These are phyloP conservation scores for Danaus plexippus DNA, from an alignment of 1,140 invertebrate genomes.

Conservation along the genomic window DNA sequence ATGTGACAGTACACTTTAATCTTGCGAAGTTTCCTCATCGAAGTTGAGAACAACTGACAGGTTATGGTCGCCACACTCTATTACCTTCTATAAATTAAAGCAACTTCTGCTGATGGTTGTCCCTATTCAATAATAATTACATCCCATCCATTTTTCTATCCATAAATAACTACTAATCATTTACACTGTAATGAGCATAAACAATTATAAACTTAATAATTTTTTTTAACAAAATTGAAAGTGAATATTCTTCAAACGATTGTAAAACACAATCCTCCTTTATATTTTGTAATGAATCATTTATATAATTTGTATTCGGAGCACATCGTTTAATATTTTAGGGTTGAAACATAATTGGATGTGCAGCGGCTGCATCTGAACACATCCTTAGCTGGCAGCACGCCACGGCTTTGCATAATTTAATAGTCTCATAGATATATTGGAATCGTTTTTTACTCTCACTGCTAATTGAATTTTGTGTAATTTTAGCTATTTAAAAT, in stretches of 20 bases:
- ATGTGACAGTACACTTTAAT: slow-evolving; percentile 3
- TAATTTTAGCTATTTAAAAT: background rate
- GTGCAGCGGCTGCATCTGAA: slow-evolving; percentile 50
- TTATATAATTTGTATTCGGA: slow-evolving; percentile 49
- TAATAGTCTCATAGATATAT: slow-evolving; percentile 48
- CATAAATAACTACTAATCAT: too few species aligned
- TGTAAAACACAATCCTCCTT: too few species aligned
- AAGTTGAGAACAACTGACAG: slow-evolving; percentile 46
- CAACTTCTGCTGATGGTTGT: too few species aligned
- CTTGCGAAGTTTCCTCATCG: slow-evolving; percentile 43
- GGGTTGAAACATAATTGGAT: slow-evolving; percentile 65
- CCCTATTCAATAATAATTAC: too few species aligned
- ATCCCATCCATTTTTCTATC: too few species aligned
- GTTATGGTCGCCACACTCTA: slow-evolving; percentile 28
- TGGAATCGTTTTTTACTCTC: slow-evolving; percentile 15
- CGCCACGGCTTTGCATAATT: slow-evolving; percentile 57
- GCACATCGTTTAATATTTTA: slow-evolving; percentile 60
- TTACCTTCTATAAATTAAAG: slow-evolving; percentile 1
- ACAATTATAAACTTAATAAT: too few species aligned
- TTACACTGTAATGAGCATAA: too few species aligned
- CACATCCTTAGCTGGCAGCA: slow-evolving; percentile 50
- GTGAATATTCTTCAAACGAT: too few species aligned
- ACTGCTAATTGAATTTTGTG: background rate
- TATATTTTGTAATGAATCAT: slow-evolving; percentile 29
- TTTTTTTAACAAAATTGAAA: too few species aligned